Base-by-base conservation (phyloP, 2,113 vertebrate genomes). In the Ictidomys tridecemlineatus region DNA sequence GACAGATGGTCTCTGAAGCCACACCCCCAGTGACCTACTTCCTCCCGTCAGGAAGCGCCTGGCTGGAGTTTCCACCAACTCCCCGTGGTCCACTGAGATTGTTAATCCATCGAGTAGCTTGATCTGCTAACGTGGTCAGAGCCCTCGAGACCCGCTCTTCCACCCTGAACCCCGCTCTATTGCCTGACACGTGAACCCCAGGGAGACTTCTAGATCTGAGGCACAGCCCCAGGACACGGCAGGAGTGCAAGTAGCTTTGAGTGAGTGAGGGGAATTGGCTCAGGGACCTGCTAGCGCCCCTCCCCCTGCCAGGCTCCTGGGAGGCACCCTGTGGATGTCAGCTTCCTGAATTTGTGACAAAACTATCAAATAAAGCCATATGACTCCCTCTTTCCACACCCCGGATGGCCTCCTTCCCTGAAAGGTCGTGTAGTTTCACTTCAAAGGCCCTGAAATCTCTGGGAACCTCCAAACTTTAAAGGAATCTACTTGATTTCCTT, bases 371-470 rank as follows among this genome's bases (percentile, higher is more conserved):
- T 61, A 20, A 70, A 53, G n/a, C n/a, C 14, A 67, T 0, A 20
- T 24, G 37, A 80, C 48, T 79, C 24, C 8, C 30, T 84, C 17
- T 80, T 53, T 94, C 58, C 42, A 69, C 24, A 16, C 14, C 34
- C 26, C 12, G 1, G 2, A 18, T 63, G 16, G 8, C 65, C 30
- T 91, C n/a, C 42, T 93, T 84, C 18, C 24, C 18, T 13, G 18
- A 61, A 69, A 73, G 63, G 63, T 37, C 28, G 78, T 37, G 34
- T 39, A n/a, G 11, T 65, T 88, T 96, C 45, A 67, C 32, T 93
- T 96, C 85, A 83, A 86, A 79, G 70, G 67, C 63, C 42, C 8
- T 77, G 34, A 73, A 32, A 63, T 77, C 61, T 95, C 85, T 39
- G 14, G 72, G 32, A 78, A n/a, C 7, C 63, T 95, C 42, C 7